Conservation (phyloP, 2,797 vertebrate species). For the Protosalanx chinensis region DNA sequence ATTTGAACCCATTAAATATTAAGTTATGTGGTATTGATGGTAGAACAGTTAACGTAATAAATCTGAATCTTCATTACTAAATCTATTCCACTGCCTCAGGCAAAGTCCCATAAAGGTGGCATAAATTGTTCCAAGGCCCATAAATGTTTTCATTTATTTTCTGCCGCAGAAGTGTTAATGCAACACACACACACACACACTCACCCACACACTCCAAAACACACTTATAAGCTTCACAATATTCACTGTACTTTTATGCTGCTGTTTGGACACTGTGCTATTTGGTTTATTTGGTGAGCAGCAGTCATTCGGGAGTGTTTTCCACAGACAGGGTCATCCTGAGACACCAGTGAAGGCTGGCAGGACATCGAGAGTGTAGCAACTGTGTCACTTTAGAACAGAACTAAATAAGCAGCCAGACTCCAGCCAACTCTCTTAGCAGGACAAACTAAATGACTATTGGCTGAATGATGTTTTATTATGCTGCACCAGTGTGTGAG, state of each 20-base stretch:
- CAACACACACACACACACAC: background rate
- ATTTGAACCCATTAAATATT: background rate
- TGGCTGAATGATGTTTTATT: too few relatives aligned
- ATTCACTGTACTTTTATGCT: background rate
- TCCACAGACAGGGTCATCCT: background rate
- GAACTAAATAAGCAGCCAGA: too few relatives aligned
- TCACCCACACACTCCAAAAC: background rate
- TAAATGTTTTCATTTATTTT: background rate
- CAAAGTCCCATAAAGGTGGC: background rate
- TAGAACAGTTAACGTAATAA: background rate
- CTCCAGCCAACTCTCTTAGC: too few relatives aligned
- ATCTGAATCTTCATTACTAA: background rate
- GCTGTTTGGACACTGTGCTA: background rate
- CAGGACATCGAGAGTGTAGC: too few relatives aligned
- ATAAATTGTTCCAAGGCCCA: slow-evolving; percentile 1
- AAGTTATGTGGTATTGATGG: background rate
- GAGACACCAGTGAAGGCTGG: too few relatives aligned
- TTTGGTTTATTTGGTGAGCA: too few relatives aligned
- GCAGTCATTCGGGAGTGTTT: background rate
- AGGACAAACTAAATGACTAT: too few relatives aligned
- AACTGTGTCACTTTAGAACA: too few relatives aligned
- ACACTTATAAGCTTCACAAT: background rate
- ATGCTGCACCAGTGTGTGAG: too few relatives aligned
- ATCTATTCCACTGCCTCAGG: background rate
- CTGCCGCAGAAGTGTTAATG: background rate